Base-by-base conservation (phyloP, 1,140 invertebrate species). In the Mizuhopecten yessoensis region DNA sequence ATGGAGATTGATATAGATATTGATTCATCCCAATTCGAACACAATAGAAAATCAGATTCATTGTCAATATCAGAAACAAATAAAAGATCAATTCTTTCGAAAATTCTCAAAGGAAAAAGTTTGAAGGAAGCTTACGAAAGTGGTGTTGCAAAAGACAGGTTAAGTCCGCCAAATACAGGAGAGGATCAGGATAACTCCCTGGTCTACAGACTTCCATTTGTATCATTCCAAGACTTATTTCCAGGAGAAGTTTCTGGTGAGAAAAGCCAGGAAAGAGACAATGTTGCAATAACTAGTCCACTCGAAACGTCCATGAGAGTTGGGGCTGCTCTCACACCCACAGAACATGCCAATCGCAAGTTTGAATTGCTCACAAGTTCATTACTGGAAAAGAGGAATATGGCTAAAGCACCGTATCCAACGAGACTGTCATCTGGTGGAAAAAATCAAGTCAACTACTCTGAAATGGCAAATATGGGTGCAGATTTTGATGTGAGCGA, bases 211-310 rank as follows among this genome's bases (percentile, higher is more conserved):
- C 42, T 90, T 33, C 90, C 90, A 34, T 90, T 87, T 57, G 90
- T 88, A 15, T 90, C 90, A 90, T 90, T 90, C 87, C 86, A 88
- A 57, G 90, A 90, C 39, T 86, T 90, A 33, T 90, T 90, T 87
- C 90, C 90, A 34, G 42, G 33, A 49, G 42, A 86, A 87, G 33
- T 87, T 15, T n/a, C 86, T 34, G 86, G 33, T 0, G 29, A 87
- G 20, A 49, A 33, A 29, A 39, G 34, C 20, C 34, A 34, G 33
- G n/a, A 29, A 11, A 11, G 15, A 34, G 20, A 87, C 3, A 87
- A 33, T 90, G 86, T 49, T 90, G 17, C 86, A 87, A 15, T 36
- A 11, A 87, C 86, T 33, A 88, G 39, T 87, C 49, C 45, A 36
- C 36, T 0, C 23, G 75, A 34, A 87, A 87, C 39, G 88, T 90